Evolutionary conservation across 2,797 vertebrate species (phyloP).

Genomic region (Pangasius mekongensis): DNA sequence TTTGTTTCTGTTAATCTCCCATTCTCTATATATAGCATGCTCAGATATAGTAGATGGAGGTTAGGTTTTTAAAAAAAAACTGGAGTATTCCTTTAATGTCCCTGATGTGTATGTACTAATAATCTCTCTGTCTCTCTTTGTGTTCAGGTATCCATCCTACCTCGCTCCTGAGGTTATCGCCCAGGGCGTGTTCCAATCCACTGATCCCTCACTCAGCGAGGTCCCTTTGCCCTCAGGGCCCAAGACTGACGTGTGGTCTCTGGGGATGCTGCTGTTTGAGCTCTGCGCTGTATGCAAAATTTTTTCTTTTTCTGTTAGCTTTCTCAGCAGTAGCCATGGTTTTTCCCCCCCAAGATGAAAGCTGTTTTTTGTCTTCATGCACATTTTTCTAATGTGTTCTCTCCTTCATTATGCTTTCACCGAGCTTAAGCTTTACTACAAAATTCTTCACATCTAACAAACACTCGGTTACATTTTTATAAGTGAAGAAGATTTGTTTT

Average conservation of each 20-base stretch:
- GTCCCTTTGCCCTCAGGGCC: conserved; percentile 88
- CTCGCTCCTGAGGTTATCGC: conserved; percentile 95
- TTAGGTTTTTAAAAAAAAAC: background rate
- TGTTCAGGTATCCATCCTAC: conserved; percentile 89
- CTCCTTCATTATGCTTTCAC: background rate
- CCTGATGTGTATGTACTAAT: background rate
- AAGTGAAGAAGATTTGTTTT: background rate
- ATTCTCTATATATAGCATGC: too few relatives aligned
- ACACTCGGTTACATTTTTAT: background rate
- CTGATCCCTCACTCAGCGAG: conserved; percentile 80
- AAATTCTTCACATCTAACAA: background rate
- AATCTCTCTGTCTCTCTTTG: background rate
- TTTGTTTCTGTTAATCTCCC: background rate
- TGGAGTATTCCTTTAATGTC: background rate
- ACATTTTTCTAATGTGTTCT: background rate
- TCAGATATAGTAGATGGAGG: background rate
- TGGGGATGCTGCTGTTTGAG: conserved; percentile 93
- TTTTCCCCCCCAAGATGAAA: background rate
- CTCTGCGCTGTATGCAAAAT: conserved; percentile 85
- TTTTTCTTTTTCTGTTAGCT: background rate
- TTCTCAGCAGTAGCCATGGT: background rate
- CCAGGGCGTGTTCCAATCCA: conserved; percentile 84
- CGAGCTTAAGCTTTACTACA: background rate
- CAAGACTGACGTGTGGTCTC: conserved; percentile 95
- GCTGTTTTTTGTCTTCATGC: background rate